Percentiles rank a stretch among this genome's conserved stretches.
Conservation (phyloP, 2,113 vertebrate genomes). For the Tachysurus fulvidraco region DNA sequence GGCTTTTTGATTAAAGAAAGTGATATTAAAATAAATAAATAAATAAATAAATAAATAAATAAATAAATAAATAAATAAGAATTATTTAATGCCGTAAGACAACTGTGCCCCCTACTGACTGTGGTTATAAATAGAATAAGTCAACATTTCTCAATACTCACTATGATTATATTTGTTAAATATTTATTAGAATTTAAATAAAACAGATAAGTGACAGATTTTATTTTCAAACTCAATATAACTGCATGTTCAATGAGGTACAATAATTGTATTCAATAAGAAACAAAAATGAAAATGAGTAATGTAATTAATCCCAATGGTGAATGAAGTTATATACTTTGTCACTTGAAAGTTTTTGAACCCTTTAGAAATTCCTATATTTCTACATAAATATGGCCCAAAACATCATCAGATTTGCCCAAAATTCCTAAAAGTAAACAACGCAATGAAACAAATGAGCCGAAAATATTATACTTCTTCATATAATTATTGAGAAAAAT, state of each 20-base stretch:
- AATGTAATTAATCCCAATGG: neutral
- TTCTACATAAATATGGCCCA: no score
- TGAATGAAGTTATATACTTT: neutral
- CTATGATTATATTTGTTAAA: neutral
- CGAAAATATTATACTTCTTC: no score
- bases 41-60: neutral
- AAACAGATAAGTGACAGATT: neutral
- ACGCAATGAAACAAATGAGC: no score
- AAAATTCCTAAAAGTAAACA: no score
- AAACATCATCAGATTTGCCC: no score
- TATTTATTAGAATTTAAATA: neutral
- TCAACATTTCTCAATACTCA: neutral
- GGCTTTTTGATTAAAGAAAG: neutral
- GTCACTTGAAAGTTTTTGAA: no score
- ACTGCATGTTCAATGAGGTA: neutral
- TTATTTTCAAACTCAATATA: neutral
- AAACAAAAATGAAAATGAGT: neutral
- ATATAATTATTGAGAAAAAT: no score
- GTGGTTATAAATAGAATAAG: neutral
- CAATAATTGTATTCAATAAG: neutral
- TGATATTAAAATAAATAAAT: neutral
- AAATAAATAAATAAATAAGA: no score
- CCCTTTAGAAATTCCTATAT: no score
- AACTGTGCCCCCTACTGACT: slow-evolving; percentile 16
- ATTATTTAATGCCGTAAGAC: neutral